phyloP scores from a whole-genome alignment of 2,113 vertebrate species.

The Paralichthys olivaceus region DNA sequence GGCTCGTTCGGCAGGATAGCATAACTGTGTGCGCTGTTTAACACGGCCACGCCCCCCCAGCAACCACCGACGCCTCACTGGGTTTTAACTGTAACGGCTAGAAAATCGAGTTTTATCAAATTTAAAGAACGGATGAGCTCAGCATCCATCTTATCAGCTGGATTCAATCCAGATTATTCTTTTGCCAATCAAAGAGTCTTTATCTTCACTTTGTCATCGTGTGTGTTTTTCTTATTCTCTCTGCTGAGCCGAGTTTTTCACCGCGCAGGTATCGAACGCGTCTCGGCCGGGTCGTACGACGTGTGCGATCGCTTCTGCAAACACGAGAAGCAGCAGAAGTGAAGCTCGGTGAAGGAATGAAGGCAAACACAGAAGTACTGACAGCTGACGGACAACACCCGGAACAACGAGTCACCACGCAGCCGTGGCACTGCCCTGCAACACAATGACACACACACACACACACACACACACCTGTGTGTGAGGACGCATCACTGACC shows the following conservation, averaged over 20 bases:
- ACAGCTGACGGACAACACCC: conserved; percentile 35
- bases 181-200: not conserved
- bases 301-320: conserved; percentile 4
- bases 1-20: conserved; percentile 13
- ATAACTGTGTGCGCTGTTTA: not conserved
- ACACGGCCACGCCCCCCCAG: not conserved
- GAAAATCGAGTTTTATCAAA: not conserved
- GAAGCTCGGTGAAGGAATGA: not conserved
- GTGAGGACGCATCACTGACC: not conserved
- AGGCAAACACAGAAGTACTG: conserved; percentile 35
- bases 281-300: not conserved
- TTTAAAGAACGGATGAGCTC: not conserved
- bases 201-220: not conserved
- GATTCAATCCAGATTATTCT: not conserved
- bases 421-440: not conserved
- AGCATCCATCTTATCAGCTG: not conserved
- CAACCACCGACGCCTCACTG: not conserved
- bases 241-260: not conserved
- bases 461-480: not conserved
- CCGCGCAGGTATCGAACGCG: not conserved
- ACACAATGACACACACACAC: not conserved
- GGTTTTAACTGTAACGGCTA: not conserved
- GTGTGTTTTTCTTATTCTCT: not conserved
- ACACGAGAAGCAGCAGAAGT: conserved; percentile 1
- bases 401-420: conserved; percentile 9